Evolutionary conservation across 2,113 vertebrate genomes (phyloP).

Genomic region (Trichechus manatus): DNA sequence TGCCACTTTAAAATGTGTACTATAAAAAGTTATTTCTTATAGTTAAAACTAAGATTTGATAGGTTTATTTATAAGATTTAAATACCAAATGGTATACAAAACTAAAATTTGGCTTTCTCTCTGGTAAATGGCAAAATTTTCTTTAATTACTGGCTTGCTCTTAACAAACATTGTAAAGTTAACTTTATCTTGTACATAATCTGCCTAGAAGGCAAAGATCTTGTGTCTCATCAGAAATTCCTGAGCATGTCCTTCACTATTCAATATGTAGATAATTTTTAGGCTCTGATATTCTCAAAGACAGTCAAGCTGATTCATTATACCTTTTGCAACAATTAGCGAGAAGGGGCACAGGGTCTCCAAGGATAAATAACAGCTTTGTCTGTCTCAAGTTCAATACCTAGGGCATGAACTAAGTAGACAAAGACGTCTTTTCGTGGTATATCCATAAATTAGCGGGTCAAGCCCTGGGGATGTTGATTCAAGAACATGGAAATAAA

Average conservation of each 20-base stretch:
- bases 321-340: neutral
- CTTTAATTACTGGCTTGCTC: neutral
- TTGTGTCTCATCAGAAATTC: neutral
- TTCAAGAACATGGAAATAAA: neutral
- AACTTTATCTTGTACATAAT: neutral
- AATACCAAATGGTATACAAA: neutral
- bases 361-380: neutral
- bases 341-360: neutral
- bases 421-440: neutral
- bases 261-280: neutral
- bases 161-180: neutral
- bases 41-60: neutral
- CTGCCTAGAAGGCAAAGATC: neutral
- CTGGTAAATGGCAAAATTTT: neutral
- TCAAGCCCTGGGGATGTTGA: neutral
- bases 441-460: neutral
- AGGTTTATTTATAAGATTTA: neutral
- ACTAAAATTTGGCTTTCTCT: neutral
- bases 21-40: no score
- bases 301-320: neutral
- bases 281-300: neutral
- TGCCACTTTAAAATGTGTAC: no score
- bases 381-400: no score
- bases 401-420: no score
- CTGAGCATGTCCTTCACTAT: neutral